Percentiles rank a stretch among this genome's conserved stretches.
Evolutionary conservation across 2,888 invertebrate species (phyloP).

Genomic region (Sturmia bella): DNA sequence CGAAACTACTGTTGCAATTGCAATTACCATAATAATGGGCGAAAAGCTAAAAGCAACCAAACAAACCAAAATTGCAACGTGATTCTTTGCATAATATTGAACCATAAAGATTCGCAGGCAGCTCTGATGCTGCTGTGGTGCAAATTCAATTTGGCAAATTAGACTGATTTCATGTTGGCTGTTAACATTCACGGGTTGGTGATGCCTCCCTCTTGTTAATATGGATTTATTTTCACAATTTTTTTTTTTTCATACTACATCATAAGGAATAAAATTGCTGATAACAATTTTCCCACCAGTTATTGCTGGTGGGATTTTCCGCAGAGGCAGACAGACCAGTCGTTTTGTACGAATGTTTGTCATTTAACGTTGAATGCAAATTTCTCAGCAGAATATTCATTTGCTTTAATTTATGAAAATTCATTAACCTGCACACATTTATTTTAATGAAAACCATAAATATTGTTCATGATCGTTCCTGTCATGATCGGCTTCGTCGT

Average conservation of each 20-base stretch:
- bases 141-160: not conserved
- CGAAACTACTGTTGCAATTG: conserved; percentile 62
- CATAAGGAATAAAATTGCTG: not conserved
- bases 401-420: conserved; percentile 40
- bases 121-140: conserved; percentile 16
- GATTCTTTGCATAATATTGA: conserved; percentile 39
- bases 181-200: not conserved
- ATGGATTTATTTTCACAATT: not conserved
- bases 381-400: conserved; percentile 22
- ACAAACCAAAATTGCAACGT: conserved; percentile 22
- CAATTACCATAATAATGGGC: conserved; percentile 50
- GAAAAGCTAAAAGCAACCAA: conserved; percentile 2
- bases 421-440: conserved; percentile 26
- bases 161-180: conserved; percentile 13
- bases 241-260: too few relatives aligned
- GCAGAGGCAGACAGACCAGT: not conserved
- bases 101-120: conserved; percentile 28
- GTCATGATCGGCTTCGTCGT: conserved; percentile 2
- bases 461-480: conserved; percentile 36
- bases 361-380: conserved; percentile 44
- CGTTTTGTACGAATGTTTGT: conserved; percentile 3
- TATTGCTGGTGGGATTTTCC: not conserved
- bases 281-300: not conserved
- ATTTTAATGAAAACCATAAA: conserved; percentile 39
- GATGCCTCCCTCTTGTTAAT: not conserved